Evolutionary conservation across 2,888 invertebrate genomes (phyloP).

Genomic region (Drosophila aldrichi): DNA sequence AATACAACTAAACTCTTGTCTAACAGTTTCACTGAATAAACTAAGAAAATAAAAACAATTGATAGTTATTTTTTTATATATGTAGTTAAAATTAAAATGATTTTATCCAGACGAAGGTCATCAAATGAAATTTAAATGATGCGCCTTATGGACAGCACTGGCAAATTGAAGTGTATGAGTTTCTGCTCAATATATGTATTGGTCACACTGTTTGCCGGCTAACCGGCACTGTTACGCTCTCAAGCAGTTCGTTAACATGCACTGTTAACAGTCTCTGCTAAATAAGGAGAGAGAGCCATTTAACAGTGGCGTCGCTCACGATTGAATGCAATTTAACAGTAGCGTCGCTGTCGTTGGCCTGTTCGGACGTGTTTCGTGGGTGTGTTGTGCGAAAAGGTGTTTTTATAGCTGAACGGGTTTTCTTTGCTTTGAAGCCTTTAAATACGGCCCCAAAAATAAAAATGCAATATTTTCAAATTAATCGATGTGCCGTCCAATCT

Average conservation of each 20-base stretch:
- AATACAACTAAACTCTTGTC: conserved; percentile 17
- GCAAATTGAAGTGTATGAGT: conserved; percentile 3
- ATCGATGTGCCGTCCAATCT: conserved; percentile 60
- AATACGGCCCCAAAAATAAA: conserved; percentile 42
- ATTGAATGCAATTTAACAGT: conserved; percentile 33
- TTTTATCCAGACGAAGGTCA: too few species aligned
- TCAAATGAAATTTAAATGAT: neutral
- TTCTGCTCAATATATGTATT: neutral
- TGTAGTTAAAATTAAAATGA: too few species aligned
- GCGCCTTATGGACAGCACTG: conserved; percentile 24
- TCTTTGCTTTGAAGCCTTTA: conserved; percentile 45
- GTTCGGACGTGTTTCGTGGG: conserved; percentile 39
- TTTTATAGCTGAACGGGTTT: conserved; percentile 55
- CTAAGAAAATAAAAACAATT: conserved; percentile 13
- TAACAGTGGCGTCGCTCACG: neutral
- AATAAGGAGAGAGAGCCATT: neutral
- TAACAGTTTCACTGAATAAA: conserved; percentile 12
- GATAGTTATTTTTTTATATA: too few species aligned
- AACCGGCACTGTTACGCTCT: conserved; percentile 28
- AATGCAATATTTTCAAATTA: conserved; percentile 61
- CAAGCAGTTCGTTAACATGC: neutral
- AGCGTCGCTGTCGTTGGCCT: conserved; percentile 46
- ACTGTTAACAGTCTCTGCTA: conserved; percentile 10
- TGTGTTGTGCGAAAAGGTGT: conserved; percentile 33
- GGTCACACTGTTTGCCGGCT: conserved; percentile 49